These are phyloP conservation scores for Bubo bubo DNA, from an alignment of 2,113 vertebrate species.

Conservation along the genomic window DNA sequence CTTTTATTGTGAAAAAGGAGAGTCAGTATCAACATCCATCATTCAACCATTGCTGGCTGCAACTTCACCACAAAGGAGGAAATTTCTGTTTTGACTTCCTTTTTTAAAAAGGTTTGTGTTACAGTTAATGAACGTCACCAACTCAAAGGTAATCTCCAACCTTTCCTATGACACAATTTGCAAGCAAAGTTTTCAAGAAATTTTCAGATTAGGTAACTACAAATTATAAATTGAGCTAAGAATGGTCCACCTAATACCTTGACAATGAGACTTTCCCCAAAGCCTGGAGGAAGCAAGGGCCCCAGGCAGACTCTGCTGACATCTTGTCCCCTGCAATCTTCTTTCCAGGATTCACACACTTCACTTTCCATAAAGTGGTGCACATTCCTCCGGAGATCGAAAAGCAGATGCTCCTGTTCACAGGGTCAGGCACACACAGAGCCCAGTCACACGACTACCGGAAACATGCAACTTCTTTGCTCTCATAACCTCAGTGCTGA, in stretches of 20 bases:
- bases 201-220: neutral
- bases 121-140: neutral
- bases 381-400: neutral
- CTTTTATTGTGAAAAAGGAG: conserved; percentile 30
- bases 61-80: conserved; percentile 6
- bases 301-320: neutral
- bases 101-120: neutral
- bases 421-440: neutral
- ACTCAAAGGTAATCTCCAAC: neutral
- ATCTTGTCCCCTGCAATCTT: neutral
- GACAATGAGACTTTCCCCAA: neutral
- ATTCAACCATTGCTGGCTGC: neutral
- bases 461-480: neutral
- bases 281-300: neutral
- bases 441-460: neutral
- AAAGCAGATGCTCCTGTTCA: fast-evolving
- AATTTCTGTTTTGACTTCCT: conserved; percentile 28
- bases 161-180: neutral
- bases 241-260: too few species aligned
- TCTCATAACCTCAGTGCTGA: neutral
- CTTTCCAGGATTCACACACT: neutral
- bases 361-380: neutral
- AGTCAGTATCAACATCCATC: neutral
- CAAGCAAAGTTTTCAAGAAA: neutral
- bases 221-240: neutral